Evolutionary conservation across 1,140 invertebrate species (phyloP), one percentile per base, ranked within the genome.

Genomic region (Neotoxoptera formosana): DNA sequence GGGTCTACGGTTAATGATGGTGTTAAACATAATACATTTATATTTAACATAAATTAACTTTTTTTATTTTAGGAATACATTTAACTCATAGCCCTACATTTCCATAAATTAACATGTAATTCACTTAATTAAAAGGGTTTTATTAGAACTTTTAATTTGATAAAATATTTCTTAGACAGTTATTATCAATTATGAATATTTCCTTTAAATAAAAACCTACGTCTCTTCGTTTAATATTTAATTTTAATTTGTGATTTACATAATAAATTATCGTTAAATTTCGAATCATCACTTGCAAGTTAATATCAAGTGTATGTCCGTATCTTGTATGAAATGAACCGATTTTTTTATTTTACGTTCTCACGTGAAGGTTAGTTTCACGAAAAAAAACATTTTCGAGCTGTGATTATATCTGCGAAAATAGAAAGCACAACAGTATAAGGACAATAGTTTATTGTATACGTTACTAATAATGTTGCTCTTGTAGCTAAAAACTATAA

Each of bases 31-130:
- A 76, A n/a, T 76, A n/a, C 7, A 76, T 76, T n/a, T 34, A 6
- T 76, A 76, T 76, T 76, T 76, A 76, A 76, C 60, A 76, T n/a
- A n/a, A n/a, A n/a, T 76, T 76, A 76, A 76, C 14, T 76, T 76
- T 76, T 76, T 67, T 60, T 56, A 7, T 67, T 67, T 67, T 67
- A n/a, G 4, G 6, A n/a, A 76, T 76, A 76, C 14, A 76, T 76
- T 76, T 76, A 20, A 20, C n/a, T n/a, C 6, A n/a, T n/a, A 76
- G 30, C 14, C 30, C 30, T 76, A 76, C 2, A 76, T n/a, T n/a
- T 76, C 30, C 30, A n/a, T 17, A 76, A 76, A 76, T 76, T 4
- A n/a, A 67, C 4, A 41, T 17, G 60, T 67, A 67, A n/a, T n/a
- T 67, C 30, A n/a, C 1, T 67, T n/a, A 67, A 67, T 67, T n/a